A percentile compares a stretch with the other conserved stretches of the same genome.
phyloP scores from a whole-genome alignment of 2,797 vertebrate genomes.

The Coccyzus lansbergi region DNA sequence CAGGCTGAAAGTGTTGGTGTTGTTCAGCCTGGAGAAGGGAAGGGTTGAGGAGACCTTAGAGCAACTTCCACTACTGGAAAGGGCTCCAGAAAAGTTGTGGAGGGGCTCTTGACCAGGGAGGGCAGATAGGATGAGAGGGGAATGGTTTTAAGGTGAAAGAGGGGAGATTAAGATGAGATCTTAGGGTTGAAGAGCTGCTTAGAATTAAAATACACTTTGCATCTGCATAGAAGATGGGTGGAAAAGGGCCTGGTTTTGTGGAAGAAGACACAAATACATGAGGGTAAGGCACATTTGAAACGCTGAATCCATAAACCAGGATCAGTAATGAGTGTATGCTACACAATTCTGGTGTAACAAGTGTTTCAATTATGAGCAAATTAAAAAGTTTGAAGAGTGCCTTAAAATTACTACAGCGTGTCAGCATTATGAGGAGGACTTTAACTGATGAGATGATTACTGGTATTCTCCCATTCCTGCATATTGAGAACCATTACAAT shows the following conservation, averaged over 20 bases:
- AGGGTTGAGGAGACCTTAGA: too few species aligned
- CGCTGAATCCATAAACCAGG: background rate
- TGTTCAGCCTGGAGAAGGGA: too few species aligned
- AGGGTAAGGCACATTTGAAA: background rate
- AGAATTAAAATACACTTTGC: background rate
- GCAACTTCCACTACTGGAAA: too few species aligned
- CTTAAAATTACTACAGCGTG: background rate
- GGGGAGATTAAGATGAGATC: too few species aligned
- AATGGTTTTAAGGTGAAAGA: too few species aligned
- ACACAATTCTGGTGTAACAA: background rate
- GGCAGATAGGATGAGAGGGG: too few species aligned
- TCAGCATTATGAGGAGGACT: background rate
- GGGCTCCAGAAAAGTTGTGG: too few species aligned
- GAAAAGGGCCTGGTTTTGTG: background rate
- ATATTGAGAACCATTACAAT: background rate
- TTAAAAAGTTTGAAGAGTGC: background rate
- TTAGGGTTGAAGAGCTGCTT: background rate
- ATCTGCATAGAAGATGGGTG: background rate
- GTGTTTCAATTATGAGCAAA: background rate
- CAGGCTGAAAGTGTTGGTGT: too few species aligned
- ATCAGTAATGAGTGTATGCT: background rate
- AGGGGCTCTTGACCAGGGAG: too few species aligned
- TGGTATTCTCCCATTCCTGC: background rate
- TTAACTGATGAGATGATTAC: background rate
- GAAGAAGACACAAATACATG: background rate